phyloP scores from a whole-genome alignment of 2,113 vertebrate genomes.

The Erythrolamprus reginae region DNA sequence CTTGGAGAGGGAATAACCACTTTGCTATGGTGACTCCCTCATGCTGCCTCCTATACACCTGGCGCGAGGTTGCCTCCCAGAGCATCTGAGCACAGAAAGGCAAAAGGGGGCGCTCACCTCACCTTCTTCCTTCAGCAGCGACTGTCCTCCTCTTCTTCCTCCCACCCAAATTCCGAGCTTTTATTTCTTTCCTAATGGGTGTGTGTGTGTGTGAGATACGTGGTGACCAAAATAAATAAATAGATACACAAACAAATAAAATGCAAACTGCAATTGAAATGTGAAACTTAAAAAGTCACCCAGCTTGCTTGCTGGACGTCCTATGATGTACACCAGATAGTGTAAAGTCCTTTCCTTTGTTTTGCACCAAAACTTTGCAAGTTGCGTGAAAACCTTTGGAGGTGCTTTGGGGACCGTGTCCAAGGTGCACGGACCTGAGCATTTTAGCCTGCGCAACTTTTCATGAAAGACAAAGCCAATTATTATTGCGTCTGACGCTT shows the following conservation, averaged over 20 bases:
- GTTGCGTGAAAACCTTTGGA: not conserved
- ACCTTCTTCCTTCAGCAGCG: no score
- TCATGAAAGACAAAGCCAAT: not conserved
- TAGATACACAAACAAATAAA: not conserved
- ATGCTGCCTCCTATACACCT: no score
- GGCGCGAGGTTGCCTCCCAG: no score
- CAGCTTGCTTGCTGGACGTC: not conserved
- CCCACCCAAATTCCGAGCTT: no score
- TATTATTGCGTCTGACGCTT: not conserved
- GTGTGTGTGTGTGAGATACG: no score
- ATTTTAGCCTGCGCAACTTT: not conserved
- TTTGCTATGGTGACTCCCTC: no score
- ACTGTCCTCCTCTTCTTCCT: no score
- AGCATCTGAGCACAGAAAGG: no score
- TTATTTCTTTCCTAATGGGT: no score
- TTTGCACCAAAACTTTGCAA: not conserved
- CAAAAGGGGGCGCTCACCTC: no score
- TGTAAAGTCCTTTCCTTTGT: not conserved
- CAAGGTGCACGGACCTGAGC: not conserved
- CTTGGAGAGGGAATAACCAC: no score
- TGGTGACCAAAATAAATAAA: not conserved
- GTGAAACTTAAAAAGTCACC: not conserved
- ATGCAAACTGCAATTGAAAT: not conserved
- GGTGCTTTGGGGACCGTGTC: not conserved
- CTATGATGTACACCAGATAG: not conserved